phyloP scores from a whole-genome alignment of 1,140 invertebrate genomes.

The Drosophila mauritiana region DNA sequence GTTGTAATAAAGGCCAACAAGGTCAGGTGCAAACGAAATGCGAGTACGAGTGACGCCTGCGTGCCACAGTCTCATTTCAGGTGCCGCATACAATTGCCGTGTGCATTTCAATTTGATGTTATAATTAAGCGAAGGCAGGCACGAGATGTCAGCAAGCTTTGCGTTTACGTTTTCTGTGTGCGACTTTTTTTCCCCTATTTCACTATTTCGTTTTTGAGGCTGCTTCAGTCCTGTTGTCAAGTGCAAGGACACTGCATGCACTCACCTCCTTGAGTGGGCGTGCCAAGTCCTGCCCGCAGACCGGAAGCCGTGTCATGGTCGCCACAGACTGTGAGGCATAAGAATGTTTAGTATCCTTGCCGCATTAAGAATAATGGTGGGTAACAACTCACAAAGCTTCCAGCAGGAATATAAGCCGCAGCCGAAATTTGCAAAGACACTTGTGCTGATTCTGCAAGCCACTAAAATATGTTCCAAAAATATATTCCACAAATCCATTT shows the following conservation, averaged over 20 bases:
- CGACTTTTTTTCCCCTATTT: neutral
- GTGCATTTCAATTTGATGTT: constrained; percentile 50
- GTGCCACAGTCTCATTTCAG: constrained; percentile 51
- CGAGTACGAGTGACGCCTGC: constrained; percentile 41
- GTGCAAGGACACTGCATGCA: constrained; percentile 35
- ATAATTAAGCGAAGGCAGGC: constrained; percentile 50
- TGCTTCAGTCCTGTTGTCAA: constrained; percentile 41
- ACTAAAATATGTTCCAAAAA: constrained; percentile 9
- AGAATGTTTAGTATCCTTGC: neutral
- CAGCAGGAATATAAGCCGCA: neutral
- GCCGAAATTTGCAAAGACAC: neutral
- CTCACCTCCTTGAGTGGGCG: constrained; percentile 30
- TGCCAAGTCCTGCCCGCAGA: constrained; percentile 3
- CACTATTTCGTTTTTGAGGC: neutral
- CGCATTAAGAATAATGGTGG: neutral
- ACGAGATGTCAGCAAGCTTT: constrained; percentile 27
- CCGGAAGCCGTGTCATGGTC: constrained; percentile 24
- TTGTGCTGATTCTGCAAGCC: too few relatives aligned
- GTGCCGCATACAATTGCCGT: constrained; percentile 47
- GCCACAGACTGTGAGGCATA: constrained; percentile 14
- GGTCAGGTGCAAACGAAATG: constrained; percentile 41
- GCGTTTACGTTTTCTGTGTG: constrained; percentile 2
- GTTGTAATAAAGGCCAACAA: constrained; percentile 61
- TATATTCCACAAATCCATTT: constrained; percentile 1
- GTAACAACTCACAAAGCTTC: neutral